Conservation (phyloP, 2,113 vertebrate genomes). For the Calyptomena viridis region DNA sequence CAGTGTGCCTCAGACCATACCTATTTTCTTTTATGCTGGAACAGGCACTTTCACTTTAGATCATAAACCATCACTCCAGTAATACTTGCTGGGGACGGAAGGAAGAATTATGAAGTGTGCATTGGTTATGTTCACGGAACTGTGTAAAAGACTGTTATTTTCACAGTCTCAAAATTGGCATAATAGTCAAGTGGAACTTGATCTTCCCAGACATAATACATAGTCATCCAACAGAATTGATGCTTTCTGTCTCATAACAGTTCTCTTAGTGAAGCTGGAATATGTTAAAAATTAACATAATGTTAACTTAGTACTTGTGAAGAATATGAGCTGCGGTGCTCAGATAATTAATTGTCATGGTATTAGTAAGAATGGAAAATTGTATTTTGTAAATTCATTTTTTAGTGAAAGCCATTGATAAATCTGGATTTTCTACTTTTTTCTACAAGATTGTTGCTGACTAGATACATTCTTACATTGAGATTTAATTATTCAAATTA, state of each 20-base stretch:
- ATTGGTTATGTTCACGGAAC: background rate
- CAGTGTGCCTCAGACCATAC: background rate
- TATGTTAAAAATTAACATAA: background rate
- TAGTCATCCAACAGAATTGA: background rate
- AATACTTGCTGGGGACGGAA: background rate
- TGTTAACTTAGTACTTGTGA: background rate
- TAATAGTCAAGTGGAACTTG: background rate
- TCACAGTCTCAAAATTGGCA: background rate
- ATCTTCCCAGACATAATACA: background rate
- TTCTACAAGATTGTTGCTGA: background rate
- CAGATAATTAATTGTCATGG: background rate
- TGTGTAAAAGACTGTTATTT: background rate
- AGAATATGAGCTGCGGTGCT: fast-evolving
- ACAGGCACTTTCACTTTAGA: background rate
- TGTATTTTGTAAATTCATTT: background rate
- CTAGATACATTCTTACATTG: background rate
- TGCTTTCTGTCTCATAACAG: background rate
- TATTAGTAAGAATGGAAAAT: background rate
- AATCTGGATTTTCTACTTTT: background rate
- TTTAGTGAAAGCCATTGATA: background rate
- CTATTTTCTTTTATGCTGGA: background rate
- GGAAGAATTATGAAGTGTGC: background rate
- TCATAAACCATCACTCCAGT: background rate
- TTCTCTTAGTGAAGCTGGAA: background rate
- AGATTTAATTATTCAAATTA: background rate